phyloP scores from a whole-genome alignment of 2,888 invertebrate genomes.

The Mythimna ferrago region DNA sequence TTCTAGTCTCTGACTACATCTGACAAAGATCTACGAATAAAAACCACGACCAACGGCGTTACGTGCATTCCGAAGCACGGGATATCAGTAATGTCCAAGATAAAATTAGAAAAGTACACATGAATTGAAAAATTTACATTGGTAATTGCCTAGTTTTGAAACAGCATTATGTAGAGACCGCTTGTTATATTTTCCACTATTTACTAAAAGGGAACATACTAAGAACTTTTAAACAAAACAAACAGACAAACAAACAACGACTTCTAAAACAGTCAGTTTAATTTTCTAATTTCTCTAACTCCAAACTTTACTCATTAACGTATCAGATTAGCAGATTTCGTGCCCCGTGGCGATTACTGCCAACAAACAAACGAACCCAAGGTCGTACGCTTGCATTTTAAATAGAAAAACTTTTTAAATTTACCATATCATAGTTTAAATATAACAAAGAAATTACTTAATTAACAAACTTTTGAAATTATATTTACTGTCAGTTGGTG shows the following conservation, averaged over 20 bases:
- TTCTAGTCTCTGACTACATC: too few species aligned
- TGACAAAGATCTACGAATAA: too few species aligned
- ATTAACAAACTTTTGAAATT: constrained; percentile 51
- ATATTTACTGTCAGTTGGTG: constrained; percentile 28
- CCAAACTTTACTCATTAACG: constrained; percentile 53
- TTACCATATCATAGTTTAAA: constrained; percentile 15
- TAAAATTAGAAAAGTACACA: too few species aligned
- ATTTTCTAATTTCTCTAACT: constrained; percentile 30
- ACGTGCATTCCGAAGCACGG: too few species aligned
- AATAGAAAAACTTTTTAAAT: constrained; percentile 47
- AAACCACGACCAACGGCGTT: too few species aligned
- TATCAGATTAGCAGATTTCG: constrained; percentile 58
- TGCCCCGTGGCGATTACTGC: constrained; percentile 56
- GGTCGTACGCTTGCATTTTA: constrained; percentile 58
- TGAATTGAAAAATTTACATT: too few species aligned
- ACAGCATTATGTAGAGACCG: too few species aligned
- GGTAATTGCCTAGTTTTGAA: too few species aligned
- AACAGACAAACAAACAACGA: background rate
- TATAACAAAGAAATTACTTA: constrained; percentile 42
- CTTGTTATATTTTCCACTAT: too few species aligned
- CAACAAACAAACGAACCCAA: constrained; percentile 37
- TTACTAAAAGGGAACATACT: background rate
- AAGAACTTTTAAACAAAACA: background rate
- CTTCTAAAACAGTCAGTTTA: constrained; percentile 1
- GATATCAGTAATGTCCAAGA: too few species aligned